Percentiles rank a stretch among this genome's conserved stretches.
Conservation (phyloP, 2,888 invertebrate genomes). For the Dimorphilus gyrociliatus region DNA sequence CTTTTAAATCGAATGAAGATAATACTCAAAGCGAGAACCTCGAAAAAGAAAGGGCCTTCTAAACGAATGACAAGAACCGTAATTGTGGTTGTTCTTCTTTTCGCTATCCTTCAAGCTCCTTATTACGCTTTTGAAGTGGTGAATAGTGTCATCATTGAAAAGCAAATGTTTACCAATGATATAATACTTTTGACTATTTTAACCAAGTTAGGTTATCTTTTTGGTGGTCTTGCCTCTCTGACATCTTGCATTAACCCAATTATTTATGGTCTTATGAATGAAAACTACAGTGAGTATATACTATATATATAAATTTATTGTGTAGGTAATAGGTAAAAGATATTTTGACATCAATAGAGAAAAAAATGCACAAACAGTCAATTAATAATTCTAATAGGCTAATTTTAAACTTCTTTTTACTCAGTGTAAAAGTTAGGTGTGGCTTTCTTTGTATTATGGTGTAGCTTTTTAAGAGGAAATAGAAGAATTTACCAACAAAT, state of each 20-base stretch:
- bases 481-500: no score
- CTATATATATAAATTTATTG: no score
- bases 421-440: no score
- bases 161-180: constrained; percentile 1
- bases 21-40: constrained; percentile 1
- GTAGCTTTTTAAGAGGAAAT: no score
- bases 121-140: constrained; percentile 8
- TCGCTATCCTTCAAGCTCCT: constrained; percentile 8
- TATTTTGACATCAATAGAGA: no score
- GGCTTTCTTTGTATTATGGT: no score
- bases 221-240: constrained; percentile 9
- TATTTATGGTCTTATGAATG: constrained; percentile 9
- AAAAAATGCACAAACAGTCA: no score
- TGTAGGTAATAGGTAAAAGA: no score
- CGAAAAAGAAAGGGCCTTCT: constrained; percentile 3
- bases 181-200: constrained; percentile 4
- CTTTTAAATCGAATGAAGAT: constrained; percentile 3
- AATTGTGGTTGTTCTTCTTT: constrained; percentile 8
- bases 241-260: constrained; percentile 10
- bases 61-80: constrained; percentile 9
- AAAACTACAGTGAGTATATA: constrained; percentile 10
- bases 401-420: no score
- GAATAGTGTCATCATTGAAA: constrained; percentile 2
- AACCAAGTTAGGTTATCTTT: constrained; percentile 5
- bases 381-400: no score